Conservation (phyloP, 2,888 invertebrate genomes). For the Phania funesta region DNA sequence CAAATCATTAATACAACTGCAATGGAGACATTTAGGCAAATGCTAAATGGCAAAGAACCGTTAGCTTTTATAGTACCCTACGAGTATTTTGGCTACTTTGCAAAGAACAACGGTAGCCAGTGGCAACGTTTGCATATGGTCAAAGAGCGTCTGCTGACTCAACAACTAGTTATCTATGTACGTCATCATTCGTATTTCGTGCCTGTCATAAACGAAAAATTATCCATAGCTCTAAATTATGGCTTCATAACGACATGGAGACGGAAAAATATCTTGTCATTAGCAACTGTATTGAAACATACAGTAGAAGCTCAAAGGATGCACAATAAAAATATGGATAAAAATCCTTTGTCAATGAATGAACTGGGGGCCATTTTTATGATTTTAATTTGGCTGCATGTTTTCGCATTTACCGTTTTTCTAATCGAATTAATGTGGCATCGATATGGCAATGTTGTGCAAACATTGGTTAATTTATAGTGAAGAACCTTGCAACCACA, state of each 20-base stretch:
- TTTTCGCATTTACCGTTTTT: conserved; percentile 66
- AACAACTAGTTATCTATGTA: conserved; percentile 73
- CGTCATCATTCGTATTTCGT: conserved; percentile 72
- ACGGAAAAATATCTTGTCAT: not conserved
- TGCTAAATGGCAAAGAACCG: conserved; percentile 65
- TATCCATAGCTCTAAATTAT: conserved; percentile 68
- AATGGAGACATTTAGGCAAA: conserved; percentile 69
- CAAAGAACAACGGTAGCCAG: conserved; percentile 69
- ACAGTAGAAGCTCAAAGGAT: not conserved
- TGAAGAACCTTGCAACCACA: too few species aligned
- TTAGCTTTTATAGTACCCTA: conserved; percentile 73
- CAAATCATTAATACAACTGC: conserved; percentile 69
- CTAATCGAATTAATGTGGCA: conserved; percentile 30
- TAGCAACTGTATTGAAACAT: not conserved
- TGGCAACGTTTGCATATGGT: conserved; percentile 72
- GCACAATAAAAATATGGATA: not conserved
- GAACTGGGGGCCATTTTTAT: conserved; percentile 72
- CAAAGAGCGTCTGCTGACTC: conserved; percentile 72
- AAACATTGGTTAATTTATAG: not conserved
- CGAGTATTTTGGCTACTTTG: conserved; percentile 74
- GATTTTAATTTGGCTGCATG: conserved; percentile 71
- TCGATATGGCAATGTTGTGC: not conserved
- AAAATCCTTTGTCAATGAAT: conserved; percentile 51
- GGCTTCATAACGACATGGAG: conserved; percentile 70
- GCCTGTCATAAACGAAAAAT: conserved; percentile 69